Base-by-base conservation (phyloP, 2,797 vertebrate species). In the Muraenolepis orangiensis region DNA sequence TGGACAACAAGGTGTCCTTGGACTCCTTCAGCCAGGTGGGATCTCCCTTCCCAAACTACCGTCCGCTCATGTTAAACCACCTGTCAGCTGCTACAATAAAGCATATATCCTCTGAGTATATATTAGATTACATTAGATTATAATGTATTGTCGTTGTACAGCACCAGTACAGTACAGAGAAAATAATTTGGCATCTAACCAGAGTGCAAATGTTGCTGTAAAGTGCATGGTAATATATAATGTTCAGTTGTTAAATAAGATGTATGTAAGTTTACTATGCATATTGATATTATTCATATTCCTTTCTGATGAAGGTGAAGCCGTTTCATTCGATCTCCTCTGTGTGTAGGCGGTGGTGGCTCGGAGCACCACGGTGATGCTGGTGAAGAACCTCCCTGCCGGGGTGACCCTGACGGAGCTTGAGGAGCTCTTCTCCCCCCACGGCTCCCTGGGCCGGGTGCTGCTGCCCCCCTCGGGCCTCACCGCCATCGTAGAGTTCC, bases 21-120 rank as follows among this genome's bases (percentile, higher is more conserved):
- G 98, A 99, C 86, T 95, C 96, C 76, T 99, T 99, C 83, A 96
- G 98, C 87, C 98, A 99, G 95, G 98, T 98, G 87, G 6, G 76
- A 34, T 70, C 31, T 4, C 16, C 26, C 6, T 51, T 18, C 18
- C 18, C 42, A 46, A 20, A 57, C 40, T 42, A 42, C 40, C 40
- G 7, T 34, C 32, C 3, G 32, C 12, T 7, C 7, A 34, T 34
- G 32, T 34, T 3, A 46, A 46, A 46, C 42, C 42, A n/a, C 7
- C 0, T 57, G 0, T 16, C 40, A 42, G 12, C 13, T 42, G 40
- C 40, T 42, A 42, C 40, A 42, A 14, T 42, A 42, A n/a, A 42
- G 36, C 36, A 38, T 38, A 10, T 38, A 38, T 38, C 6, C 36
- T 38, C 11, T 6, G 36, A 38, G 3, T 36, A n/a, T 16, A 14